A percentile compares a stretch with the other conserved stretches of the same genome.
Evolutionary conservation across 1,140 invertebrate genomes (phyloP).

Genomic region (Nasonia vitripennis): DNA sequence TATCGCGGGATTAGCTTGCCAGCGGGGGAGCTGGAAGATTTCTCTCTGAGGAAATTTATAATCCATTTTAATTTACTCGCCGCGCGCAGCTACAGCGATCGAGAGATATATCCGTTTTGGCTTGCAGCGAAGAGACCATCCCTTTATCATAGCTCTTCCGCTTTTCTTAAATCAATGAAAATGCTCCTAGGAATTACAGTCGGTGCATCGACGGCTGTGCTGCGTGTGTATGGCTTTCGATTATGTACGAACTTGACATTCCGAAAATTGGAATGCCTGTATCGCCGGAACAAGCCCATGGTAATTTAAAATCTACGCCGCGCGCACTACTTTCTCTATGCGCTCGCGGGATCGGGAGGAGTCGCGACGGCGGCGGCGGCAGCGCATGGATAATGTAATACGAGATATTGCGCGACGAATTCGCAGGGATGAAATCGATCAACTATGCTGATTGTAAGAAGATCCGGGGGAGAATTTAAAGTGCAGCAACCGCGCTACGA

Average conservation of each 20-base stretch:
- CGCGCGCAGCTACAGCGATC: background rate
- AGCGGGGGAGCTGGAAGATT: slow-evolving; percentile 62
- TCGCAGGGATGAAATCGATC: background rate
- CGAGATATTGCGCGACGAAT: background rate
- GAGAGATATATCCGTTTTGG: slow-evolving; percentile 65
- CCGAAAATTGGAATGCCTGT: slow-evolving; percentile 42
- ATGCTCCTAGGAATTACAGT: slow-evolving; percentile 68
- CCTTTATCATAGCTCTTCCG: slow-evolving; percentile 50
- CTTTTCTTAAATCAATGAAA: slow-evolving; percentile 69
- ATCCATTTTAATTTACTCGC: slow-evolving; percentile 71
- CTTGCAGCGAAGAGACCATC: slow-evolving; percentile 45
- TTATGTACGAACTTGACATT: slow-evolving; percentile 40
- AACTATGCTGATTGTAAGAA: no score
- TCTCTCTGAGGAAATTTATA: slow-evolving; percentile 65
- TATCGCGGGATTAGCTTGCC: slow-evolving; percentile 45
- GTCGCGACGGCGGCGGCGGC: no score
- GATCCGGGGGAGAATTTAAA: no score
- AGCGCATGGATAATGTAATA: background rate
- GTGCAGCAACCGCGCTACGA: no score
- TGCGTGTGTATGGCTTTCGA: background rate
- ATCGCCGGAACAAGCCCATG: background rate
- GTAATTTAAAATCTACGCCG: slow-evolving; percentile 43
- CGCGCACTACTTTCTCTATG: background rate
- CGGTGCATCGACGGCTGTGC: slow-evolving; percentile 43
- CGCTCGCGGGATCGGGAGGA: no score